phyloP scores from a whole-genome alignment of 2,888 invertebrate genomes.

The Aphodius granarius region DNA sequence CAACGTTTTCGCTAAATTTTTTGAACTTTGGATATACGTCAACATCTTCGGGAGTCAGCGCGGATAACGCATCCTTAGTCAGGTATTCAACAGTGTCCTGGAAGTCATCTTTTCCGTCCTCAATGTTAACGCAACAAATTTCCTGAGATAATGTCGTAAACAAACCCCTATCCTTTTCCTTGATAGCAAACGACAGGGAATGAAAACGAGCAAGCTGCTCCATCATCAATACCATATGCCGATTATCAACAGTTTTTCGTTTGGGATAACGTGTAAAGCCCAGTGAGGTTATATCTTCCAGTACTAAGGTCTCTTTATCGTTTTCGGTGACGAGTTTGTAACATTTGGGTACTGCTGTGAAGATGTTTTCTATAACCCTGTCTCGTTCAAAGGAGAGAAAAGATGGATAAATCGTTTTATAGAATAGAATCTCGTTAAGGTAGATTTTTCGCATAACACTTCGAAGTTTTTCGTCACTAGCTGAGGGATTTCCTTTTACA shows the following conservation, averaged over 20 bases:
- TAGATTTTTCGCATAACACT: conserved; percentile 11
- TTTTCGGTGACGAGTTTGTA: conserved; percentile 26
- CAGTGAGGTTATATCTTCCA: conserved; percentile 37
- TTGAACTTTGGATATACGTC: neutral
- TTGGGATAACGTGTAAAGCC: conserved; percentile 35
- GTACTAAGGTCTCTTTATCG: conserved; percentile 33
- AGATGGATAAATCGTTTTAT: conserved; percentile 34
- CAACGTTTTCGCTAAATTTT: conserved; percentile 4
- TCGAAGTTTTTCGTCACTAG: neutral
- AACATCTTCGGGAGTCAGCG: conserved; percentile 1
- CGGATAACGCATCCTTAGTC: neutral
- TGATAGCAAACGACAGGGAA: conserved; percentile 38
- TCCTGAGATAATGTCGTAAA: conserved; percentile 31
- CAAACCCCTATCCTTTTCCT: conserved; percentile 29
- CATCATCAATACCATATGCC: conserved; percentile 39
- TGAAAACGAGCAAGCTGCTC: conserved; percentile 40
- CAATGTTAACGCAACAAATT: neutral
- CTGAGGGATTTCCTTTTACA: conserved; percentile 22
- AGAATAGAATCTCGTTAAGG: conserved; percentile 37
- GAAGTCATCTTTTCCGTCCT: neutral
- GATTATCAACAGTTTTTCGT: conserved; percentile 35
- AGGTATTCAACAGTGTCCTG: neutral
- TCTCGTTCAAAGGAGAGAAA: conserved; percentile 33
- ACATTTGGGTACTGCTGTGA: conserved; percentile 31
- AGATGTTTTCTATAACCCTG: conserved; percentile 26